phyloP scores from a whole-genome alignment of 2,113 vertebrate species.

The Callithrix jacchus region DNA sequence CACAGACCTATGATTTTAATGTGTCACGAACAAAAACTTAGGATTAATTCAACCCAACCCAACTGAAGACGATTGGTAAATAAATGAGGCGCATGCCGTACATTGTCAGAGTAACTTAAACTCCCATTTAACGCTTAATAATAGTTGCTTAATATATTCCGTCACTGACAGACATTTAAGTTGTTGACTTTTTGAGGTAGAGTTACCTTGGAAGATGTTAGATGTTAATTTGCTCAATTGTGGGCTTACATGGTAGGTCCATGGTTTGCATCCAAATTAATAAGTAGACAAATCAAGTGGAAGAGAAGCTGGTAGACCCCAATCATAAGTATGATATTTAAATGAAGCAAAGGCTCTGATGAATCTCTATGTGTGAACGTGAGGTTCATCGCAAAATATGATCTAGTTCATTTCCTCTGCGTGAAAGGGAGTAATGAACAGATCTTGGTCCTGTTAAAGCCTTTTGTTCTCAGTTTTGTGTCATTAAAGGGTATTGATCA shows the following conservation, averaged over 20 bases:
- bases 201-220: no score
- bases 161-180: no score
- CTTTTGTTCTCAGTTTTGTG: neutral
- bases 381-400: fast-evolving
- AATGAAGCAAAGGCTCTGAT: fast-evolving
- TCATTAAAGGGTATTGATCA: neutral
- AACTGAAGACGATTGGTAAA: neutral
- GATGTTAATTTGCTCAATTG: neutral
- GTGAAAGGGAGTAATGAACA: fast-evolving
- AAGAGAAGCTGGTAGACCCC: neutral
- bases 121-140: neutral
- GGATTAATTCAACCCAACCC: neutral
- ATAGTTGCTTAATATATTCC: neutral
- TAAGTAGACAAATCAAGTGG: neutral
- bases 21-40: neutral
- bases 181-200: neutral
- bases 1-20: neutral
- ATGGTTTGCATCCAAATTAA: neutral
- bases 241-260: neutral
- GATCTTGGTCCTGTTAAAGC: neutral
- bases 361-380: fast-evolving
- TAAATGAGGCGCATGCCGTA: neutral
- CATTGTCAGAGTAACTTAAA: neutral
- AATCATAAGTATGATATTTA: fast-evolving
- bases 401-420: fast-evolving